These are phyloP conservation scores for Capra hircus DNA, from an alignment of 2,113 vertebrate genomes.

Conservation along the genomic window DNA sequence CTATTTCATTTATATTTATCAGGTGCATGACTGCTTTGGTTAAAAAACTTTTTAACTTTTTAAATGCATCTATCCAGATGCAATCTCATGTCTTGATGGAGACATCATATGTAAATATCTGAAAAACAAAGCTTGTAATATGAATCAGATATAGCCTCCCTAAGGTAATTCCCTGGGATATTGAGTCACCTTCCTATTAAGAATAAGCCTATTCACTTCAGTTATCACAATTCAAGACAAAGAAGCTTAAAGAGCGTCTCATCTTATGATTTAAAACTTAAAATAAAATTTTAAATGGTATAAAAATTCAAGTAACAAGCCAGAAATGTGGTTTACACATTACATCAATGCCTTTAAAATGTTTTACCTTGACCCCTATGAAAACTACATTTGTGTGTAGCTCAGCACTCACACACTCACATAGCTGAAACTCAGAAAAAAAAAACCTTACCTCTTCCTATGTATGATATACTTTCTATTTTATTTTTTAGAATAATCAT, in stretches of 20 bases:
- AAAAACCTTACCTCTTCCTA: not conserved
- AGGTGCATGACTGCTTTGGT: not conserved
- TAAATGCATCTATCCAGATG: not conserved
- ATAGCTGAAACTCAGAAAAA: not conserved
- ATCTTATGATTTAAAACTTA: not conserved
- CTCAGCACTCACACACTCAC: not conserved
- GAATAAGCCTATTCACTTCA: not conserved
- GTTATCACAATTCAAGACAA: not conserved
- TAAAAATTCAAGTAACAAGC: not conserved
- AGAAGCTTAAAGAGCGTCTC: not conserved
- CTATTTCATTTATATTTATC: not conserved
- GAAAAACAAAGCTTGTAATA: not conserved
- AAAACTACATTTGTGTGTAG: not conserved
- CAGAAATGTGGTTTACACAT: not conserved
- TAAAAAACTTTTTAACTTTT: not conserved
- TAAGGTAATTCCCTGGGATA: constrained; percentile 29
- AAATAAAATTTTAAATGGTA: not conserved
- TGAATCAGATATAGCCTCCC: not conserved
- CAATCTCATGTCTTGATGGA: not conserved
- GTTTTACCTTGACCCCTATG: not conserved
- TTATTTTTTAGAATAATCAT: not conserved
- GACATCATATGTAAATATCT: not conserved
- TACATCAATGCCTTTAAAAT: not conserved
- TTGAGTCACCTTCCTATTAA: constrained; percentile 41
- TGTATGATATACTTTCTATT: not conserved